These are phyloP conservation scores for Tetheella fluctuosa DNA, from an alignment of 2,888 invertebrate species.

Conservation along the genomic window DNA sequence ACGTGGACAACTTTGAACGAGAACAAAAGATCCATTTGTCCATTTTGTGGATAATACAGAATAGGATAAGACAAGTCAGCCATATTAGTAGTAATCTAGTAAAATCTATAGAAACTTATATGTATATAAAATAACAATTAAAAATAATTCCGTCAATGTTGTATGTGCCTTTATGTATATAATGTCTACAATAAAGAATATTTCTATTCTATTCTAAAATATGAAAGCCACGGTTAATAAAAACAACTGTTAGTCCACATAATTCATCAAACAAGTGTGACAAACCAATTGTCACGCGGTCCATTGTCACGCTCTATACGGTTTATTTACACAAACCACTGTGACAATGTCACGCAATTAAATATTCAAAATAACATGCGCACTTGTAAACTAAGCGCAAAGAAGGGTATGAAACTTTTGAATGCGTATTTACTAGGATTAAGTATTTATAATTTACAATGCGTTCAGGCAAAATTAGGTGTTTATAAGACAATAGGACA, in stretches of 20 bases:
- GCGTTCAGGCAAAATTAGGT: no score
- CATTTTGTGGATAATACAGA: background rate
- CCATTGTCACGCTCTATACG: slow-evolving; percentile 41
- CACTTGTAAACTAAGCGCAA: slow-evolving; percentile 36
- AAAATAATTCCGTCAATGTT: no score
- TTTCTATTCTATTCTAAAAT: no score
- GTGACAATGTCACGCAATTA: slow-evolving; percentile 73
- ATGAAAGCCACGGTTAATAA: background rate
- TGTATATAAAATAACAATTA: no score
- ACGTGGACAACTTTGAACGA: background rate
- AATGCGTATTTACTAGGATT: slow-evolving; percentile 58
- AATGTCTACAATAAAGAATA: no score
- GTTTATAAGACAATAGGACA: slow-evolving; percentile 36
- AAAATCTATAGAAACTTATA: no score
- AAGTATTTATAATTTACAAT: slow-evolving; percentile 22
- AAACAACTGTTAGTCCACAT: background rate
- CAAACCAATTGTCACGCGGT: slow-evolving; percentile 56
- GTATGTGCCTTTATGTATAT: no score
- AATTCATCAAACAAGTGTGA: slow-evolving; percentile 21
- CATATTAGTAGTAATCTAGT: no score
- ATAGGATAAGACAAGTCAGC: background rate
- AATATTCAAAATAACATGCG: slow-evolving; percentile 58
- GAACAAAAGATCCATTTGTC: background rate
- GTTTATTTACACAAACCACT: slow-evolving; percentile 49
- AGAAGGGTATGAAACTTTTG: slow-evolving; percentile 43